A percentile compares a stretch with the other conserved stretches of the same genome.
phyloP scores from a whole-genome alignment of 1,140 invertebrate genomes.

The Berghia stephanieae region DNA sequence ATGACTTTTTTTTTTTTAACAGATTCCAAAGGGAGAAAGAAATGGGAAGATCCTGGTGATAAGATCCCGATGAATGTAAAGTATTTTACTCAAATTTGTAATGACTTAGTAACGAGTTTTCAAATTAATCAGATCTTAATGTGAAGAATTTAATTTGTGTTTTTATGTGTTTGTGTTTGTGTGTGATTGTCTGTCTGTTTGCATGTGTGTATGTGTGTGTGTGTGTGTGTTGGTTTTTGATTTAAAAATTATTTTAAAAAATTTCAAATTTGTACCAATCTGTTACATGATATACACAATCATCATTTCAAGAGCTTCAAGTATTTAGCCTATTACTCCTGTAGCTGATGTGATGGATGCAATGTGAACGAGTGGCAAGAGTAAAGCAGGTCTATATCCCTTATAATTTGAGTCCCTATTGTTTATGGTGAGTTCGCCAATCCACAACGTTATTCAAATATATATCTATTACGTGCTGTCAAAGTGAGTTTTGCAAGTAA shows the following conservation, averaged over 20 bases:
- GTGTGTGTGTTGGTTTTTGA: not conserved
- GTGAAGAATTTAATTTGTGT: no score
- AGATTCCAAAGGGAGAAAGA: constrained; percentile 17
- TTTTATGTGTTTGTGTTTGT: not conserved
- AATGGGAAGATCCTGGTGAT: not conserved
- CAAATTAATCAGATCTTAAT: no score
- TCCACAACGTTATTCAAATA: no score
- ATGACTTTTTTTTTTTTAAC: constrained; percentile 9
- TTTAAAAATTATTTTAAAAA: not conserved
- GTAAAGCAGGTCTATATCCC: not conserved
- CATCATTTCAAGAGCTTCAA: no score
- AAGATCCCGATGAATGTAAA: no score
- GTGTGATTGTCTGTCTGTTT: not conserved
- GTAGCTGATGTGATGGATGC: not conserved
- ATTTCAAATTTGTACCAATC: not conserved
- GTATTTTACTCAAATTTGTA: no score
- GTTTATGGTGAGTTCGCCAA: no score
- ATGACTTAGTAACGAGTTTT: no score
- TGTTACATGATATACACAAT: not conserved
- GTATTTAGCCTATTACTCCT: not conserved
- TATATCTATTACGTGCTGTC: no score
- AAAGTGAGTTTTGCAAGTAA: no score
- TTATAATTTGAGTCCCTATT: not conserved
- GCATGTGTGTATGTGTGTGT: constrained; percentile 17
- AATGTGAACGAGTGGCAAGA: not conserved